Evolutionary conservation across 2,797 vertebrate genomes (phyloP).

Genomic region (Muraenolepis orangiensis): DNA sequence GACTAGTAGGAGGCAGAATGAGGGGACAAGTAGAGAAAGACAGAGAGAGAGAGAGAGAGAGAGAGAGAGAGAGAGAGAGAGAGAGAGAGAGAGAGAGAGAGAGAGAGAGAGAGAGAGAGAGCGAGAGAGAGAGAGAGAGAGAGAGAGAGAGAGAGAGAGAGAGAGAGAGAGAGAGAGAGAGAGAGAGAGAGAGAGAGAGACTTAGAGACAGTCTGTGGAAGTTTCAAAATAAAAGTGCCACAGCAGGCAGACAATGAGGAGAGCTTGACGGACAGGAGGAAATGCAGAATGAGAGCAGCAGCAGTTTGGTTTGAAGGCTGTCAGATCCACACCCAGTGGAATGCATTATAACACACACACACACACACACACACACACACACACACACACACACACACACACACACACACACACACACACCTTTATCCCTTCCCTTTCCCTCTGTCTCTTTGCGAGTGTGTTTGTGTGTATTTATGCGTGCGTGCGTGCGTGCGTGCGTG

Average conservation of each 20-base stretch:
- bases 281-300: background rate
- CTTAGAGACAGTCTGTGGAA: background rate
- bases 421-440: too few relatives aligned
- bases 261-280: background rate
- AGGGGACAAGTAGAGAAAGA: conserved; percentile 5
- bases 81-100: conserved; percentile 6
- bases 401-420: background rate
- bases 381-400: background rate
- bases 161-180: conserved; percentile 18
- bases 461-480: too few relatives aligned
- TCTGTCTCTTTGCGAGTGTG: too few relatives aligned
- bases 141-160: conserved; percentile 9
- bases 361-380: conserved; percentile 17
- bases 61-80: conserved; percentile 18
- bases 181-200: conserved; percentile 18
- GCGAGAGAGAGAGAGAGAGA: conserved; percentile 14
- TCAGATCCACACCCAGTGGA: background rate
- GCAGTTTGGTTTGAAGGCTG: conserved; percentile 1
- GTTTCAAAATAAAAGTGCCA: background rate
- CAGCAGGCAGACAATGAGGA: background rate
- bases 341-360: conserved; percentile 1
- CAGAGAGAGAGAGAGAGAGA: conserved; percentile 18
- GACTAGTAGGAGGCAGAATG: conserved; percentile 16
- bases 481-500: too few relatives aligned
- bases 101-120: conserved; percentile 20